Conservation (phyloP, 2,888 invertebrate species). For the Eucera pruinosa region DNA sequence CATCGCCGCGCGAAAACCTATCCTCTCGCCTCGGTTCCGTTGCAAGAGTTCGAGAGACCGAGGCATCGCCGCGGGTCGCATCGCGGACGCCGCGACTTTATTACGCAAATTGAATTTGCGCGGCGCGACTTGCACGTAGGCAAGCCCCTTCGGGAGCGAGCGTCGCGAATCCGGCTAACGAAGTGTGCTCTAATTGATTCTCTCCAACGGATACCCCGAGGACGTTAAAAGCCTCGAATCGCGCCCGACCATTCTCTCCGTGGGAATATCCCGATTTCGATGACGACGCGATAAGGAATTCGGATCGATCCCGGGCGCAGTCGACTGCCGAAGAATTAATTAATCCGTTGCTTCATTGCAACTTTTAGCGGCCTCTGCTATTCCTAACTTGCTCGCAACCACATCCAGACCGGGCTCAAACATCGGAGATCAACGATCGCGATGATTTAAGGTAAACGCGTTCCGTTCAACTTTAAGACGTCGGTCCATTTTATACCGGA, state of each 20-base stretch:
- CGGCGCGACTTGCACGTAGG: constrained; percentile 18
- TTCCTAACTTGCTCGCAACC: too few relatives aligned
- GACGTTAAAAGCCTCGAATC: constrained; percentile 43
- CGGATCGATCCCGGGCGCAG: constrained; percentile 15
- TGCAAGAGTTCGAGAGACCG: constrained; percentile 37
- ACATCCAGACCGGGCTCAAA: too few relatives aligned
- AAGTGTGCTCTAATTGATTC: constrained; percentile 66
- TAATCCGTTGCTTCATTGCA: background rate
- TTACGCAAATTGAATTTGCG: constrained; percentile 73
- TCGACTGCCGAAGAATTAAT: background rate
- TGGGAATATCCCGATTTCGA: constrained; percentile 16
- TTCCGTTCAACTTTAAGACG: too few relatives aligned
- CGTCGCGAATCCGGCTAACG: constrained; percentile 54
- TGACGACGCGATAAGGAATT: constrained; percentile 9
- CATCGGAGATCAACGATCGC: too few relatives aligned
- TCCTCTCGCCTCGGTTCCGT: constrained; percentile 32
- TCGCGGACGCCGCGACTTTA: constrained; percentile 66
- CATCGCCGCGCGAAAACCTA: constrained; percentile 49
- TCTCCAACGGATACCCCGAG: constrained; percentile 34
- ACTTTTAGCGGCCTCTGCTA: too few relatives aligned
- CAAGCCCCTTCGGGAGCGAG: constrained; percentile 36
- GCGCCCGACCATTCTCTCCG: background rate
- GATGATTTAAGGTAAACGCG: too few relatives aligned
- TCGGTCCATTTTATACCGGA: too few relatives aligned
- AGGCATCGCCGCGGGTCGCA: too few relatives aligned